Base-by-base conservation (phyloP, 2,888 invertebrate species). In the Rutpela maculata region DNA sequence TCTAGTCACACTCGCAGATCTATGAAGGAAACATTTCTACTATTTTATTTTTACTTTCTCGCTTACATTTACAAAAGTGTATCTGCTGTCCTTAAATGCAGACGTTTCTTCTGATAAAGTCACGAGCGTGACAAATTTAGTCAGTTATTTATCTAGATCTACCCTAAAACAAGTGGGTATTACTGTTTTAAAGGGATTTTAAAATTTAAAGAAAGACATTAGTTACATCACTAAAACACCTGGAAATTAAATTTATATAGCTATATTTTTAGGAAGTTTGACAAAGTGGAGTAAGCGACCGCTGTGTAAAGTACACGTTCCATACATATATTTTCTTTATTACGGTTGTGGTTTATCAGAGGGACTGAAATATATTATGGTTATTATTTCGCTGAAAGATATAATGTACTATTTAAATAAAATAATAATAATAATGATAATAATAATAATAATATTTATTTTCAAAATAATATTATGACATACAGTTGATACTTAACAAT, bases 251-350 rank as follows among this genome's bases (percentile, higher is more conserved):
- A 43, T 43, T 43, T 43, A 43, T 43, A 43, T 3, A 10, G 43
- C 43, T 43, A 43, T 43, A 43, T 12, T 43, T 43, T 43, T 15
- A 43, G 43, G 9, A 38, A 12, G 43, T 43, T 43, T 43, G 43
- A 43, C 15, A 43, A 43, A 43, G 43, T 43, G 43, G 12, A 43
- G 12, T 12, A 15, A 9, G 43, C 43, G 43, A 43, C 43, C 12
- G 43, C 12, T 43, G 43, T 15, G 12, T 15, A 43, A 43, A 43
- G 43, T 43, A 43, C 43, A 43, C 43, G 43, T 43, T 43, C 12
- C 43, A 43, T 78, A 76, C 63, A 76, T 71, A 76, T 72, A 78
- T 78, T 78, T 74, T 74, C 76, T 76, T 78, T 78, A 78, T 78
- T 76, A 70, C 76, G 78, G 78, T 74, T 43, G 74, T 74, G 78